Percentiles rank a stretch among this genome's conserved stretches.
Conservation (phyloP, 2,888 invertebrate genomes). For the Platycheirus albimanus region DNA sequence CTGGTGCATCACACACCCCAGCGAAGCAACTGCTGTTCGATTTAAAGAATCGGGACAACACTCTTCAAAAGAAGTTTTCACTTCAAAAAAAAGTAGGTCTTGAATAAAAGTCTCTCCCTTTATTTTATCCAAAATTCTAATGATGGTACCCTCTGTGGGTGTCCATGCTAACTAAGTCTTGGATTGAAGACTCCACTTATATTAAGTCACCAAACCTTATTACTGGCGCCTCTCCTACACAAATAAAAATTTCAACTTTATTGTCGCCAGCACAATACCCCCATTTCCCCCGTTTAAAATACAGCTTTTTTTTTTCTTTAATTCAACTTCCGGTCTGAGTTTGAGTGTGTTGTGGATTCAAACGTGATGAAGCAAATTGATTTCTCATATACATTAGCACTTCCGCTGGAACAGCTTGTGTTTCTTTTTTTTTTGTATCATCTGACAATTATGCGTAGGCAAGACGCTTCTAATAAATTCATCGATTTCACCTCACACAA, state of each 20-base stretch:
- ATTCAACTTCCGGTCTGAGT: slow-evolving; percentile 10
- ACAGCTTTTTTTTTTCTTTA: background rate
- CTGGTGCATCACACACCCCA: no score
- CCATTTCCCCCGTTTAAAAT: background rate
- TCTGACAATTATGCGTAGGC: slow-evolving; percentile 49
- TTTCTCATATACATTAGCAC: slow-evolving; percentile 46
- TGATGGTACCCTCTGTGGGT: no score
- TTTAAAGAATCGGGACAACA: no score
- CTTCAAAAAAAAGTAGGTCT: no score
- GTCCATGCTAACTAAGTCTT: no score
- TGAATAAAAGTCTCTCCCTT: no score
- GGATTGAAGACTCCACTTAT: no score
- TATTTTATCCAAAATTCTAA: no score
- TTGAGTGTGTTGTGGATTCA: slow-evolving; percentile 12
- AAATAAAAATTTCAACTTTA: background rate
- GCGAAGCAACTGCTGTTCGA: no score
- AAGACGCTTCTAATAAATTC: slow-evolving; percentile 46
- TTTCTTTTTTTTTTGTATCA: slow-evolving; percentile 20
- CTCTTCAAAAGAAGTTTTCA: no score
- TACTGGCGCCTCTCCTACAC: background rate
- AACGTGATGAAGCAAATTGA: slow-evolving; percentile 48
- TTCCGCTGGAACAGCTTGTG: slow-evolving; percentile 48
- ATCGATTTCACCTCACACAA: slow-evolving; percentile 60
- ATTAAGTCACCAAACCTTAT: no score
- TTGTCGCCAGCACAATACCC: background rate